Conservation (phyloP, 2,113 vertebrate species). For the Periophthalmus modestus region DNA sequence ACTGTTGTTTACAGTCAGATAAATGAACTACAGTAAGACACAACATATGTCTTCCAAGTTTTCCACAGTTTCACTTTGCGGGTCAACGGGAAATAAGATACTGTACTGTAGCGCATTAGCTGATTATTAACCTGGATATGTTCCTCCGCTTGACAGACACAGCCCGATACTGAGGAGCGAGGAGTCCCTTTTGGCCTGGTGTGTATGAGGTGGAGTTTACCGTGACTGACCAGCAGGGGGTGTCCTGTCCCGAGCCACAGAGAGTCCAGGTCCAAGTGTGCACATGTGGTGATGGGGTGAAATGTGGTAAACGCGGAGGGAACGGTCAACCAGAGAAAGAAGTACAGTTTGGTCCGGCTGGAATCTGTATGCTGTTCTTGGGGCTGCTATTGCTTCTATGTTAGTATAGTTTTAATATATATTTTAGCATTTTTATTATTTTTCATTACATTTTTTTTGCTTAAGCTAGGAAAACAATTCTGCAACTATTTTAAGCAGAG, state of each 20-base stretch:
- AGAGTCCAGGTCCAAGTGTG: conserved; percentile 65
- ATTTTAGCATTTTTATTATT: neutral
- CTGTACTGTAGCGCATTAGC: neutral
- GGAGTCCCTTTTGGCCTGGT: conserved; percentile 57
- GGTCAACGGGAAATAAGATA: neutral
- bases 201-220: conserved; percentile 48
- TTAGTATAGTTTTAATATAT: conserved; percentile 74
- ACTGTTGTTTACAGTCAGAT: no score
- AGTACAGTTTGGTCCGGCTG: conserved; percentile 71
- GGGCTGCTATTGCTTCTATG: conserved; percentile 81
- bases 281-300: conserved; percentile 55
- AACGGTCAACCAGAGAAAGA: neutral
- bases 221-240: conserved; percentile 67
- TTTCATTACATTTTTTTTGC: neutral
- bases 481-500: neutral
- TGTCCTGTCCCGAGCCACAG: conserved; percentile 63
- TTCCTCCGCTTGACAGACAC: conserved; percentile 56
- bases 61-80: neutral
- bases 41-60: no score
- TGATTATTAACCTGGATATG: conserved; percentile 8
- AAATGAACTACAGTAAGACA: neutral
- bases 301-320: conserved; percentile 12
- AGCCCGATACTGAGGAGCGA: conserved; percentile 58
- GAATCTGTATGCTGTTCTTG: conserved; percentile 83
- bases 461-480: neutral